phyloP scores from a whole-genome alignment of 92 coral and sea anemone species.

The Epizoanthus illoricatus region DNA sequence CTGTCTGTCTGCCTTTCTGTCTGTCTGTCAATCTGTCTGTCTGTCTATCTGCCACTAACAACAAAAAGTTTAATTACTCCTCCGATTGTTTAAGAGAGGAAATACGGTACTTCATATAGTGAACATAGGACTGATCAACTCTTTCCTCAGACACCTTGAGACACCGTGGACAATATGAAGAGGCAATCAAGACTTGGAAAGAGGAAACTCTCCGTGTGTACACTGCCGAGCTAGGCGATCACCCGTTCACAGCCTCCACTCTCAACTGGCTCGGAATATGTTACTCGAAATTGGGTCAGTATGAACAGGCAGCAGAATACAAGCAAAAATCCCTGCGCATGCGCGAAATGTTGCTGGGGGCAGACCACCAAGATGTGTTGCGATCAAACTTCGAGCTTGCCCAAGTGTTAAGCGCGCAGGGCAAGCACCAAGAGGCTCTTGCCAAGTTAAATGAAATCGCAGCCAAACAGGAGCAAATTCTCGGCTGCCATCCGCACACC shows the following conservation, averaged over 20 bases:
- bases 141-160: constrained; percentile 31
- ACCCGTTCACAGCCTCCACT: constrained; percentile 50
- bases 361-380: constrained; percentile 10
- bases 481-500: constrained; percentile 4
- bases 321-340: constrained; percentile 56
- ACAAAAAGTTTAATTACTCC: no score
- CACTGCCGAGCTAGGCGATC: constrained; percentile 43
- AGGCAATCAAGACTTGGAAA: constrained; percentile 27
- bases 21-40: no score
- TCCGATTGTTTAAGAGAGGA: not conserved
- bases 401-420: constrained; percentile 2
- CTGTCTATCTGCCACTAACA: no score
- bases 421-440: not conserved
- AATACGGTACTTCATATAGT: not conserved
- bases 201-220: constrained; percentile 24
- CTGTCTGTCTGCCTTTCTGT: no score
- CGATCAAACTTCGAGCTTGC: constrained; percentile 10
- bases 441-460: not conserved
- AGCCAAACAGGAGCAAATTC: not conserved
- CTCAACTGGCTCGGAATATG: constrained; percentile 58
- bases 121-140: not conserved
- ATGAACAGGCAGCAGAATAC: constrained; percentile 44
- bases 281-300: constrained; percentile 37
- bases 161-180: constrained; percentile 11
- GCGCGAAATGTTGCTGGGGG: constrained; percentile 55